Base-by-base conservation (phyloP, 2,888 invertebrate species). In the Drosophila hamatofila region DNA sequence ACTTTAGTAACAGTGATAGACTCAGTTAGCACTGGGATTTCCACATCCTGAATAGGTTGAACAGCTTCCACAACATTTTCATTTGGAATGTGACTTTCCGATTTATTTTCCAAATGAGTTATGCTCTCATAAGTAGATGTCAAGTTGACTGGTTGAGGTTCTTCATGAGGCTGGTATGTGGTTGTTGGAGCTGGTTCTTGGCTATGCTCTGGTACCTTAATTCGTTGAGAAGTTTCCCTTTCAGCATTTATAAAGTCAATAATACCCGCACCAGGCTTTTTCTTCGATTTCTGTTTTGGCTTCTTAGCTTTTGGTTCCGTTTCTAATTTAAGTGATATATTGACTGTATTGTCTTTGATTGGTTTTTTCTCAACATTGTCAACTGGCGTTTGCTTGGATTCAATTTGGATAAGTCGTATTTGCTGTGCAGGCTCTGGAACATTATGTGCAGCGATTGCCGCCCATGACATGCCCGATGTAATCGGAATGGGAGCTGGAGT, bases 381-480 rank as follows among this genome's bases (percentile, higher is more conserved):
- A 6, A 58, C 11, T 6, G 59, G 6, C 3, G 46, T 27, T 42
- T 76, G n/a, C 2, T 56, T 75, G 3, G 69, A 41, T 30, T 75
- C 75, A 21, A 61, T 62, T 69, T 76, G 75, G 46, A 90, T 78
- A 4, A 71, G 79, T 5, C 91, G 78, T 16, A 91, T 91, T 62
- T 81, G 81, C 60, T 91, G 91, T 23, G 81, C 73, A 5, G 91
- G 91, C 61, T 90, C 84, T 14, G 91, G 90, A 25, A 91, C 90
- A 76, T 91, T 91, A 61, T 91, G 90, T 12, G 89, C 89, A 27
- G 91, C 83, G 21, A 91, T 85, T 1, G 88, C 90, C 12, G 91
- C 89, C 92, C 91, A 92, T 5, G 91, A 91, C 72, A 89, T 78
- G 0, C 90, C 92, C 18, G 80, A 64, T 4, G 78, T 80, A 12